Evolutionary conservation across 1,140 invertebrate species (phyloP).

Genomic region (Drosophila rufa): DNA sequence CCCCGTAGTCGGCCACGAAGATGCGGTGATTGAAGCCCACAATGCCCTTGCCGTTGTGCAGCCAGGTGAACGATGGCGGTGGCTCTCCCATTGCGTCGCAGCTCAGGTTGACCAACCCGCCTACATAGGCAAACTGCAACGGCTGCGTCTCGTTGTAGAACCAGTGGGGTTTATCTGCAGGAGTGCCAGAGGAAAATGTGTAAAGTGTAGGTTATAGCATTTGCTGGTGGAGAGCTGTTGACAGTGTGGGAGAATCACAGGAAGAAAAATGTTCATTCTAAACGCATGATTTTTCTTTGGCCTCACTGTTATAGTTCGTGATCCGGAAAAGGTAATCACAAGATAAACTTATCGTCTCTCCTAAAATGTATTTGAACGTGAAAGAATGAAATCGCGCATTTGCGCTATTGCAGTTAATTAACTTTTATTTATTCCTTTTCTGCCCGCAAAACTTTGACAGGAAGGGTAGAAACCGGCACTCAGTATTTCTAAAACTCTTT

Average conservation of each 20-base stretch:
- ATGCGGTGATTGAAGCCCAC: slow-evolving; percentile 80
- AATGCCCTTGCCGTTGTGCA: slow-evolving; percentile 81
- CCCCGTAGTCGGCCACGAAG: slow-evolving; percentile 84
- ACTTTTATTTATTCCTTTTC: no score
- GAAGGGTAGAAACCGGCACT: no score
- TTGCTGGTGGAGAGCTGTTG: no score
- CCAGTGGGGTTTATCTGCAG: slow-evolving; percentile 77
- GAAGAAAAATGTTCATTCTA: not conserved
- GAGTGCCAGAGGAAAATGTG: not conserved
- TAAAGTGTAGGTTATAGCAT: slow-evolving; percentile 1
- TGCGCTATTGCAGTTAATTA: no score
- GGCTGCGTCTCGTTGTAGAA: slow-evolving; percentile 77
- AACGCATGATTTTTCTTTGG: no score
- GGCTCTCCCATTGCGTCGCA: slow-evolving; percentile 87
- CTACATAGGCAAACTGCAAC: slow-evolving; percentile 85
- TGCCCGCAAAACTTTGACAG: no score
- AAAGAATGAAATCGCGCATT: no score
- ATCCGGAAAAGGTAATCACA: no score
- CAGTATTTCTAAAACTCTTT: no score
- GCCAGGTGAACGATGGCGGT: slow-evolving; percentile 87
- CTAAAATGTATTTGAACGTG: no score
- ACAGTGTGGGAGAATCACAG: not conserved
- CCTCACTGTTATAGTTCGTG: no score
- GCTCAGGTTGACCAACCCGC: slow-evolving; percentile 87
- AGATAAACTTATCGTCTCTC: no score